A percentile compares a stretch with the other conserved stretches of the same genome.
phyloP scores from a whole-genome alignment of 2,113 vertebrate species.

The Papio anubis region DNA sequence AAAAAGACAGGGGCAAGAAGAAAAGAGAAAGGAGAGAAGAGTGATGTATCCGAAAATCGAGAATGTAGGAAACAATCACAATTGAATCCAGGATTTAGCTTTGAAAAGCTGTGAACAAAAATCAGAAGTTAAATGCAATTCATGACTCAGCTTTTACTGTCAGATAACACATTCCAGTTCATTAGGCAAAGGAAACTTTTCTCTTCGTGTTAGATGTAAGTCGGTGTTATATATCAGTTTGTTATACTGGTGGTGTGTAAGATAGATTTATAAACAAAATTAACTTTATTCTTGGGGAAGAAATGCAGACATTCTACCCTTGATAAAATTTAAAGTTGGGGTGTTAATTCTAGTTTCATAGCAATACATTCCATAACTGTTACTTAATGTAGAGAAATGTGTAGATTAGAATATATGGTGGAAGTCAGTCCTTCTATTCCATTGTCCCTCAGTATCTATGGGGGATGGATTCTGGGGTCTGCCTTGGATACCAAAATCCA shows the following conservation, averaged over 20 bases:
- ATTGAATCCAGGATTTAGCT: not conserved
- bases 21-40: not conserved
- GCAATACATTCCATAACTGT: rapidly evolving
- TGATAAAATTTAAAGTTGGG: not conserved
- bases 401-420: not conserved
- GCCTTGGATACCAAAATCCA: not conserved
- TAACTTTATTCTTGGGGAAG: not conserved
- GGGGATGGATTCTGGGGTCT: not conserved
- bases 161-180: rapidly evolving
- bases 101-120: not conserved
- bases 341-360: rapidly evolving
- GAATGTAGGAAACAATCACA: rapidly evolving
- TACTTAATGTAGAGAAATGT: too few relatives aligned
- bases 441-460: not conserved
- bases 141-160: rapidly evolving
- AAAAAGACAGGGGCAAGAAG: not conserved
- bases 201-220: not conserved
- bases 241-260: rapidly evolving
- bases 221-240: too few relatives aligned
- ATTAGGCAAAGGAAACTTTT: not conserved
- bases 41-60: not conserved
- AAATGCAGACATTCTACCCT: not conserved
- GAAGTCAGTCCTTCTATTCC: not conserved
- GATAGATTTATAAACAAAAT: not conserved
- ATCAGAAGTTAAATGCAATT: rapidly evolving